A percentile compares a stretch with the other conserved stretches of the same genome.
Evolutionary conservation across 2,113 vertebrate species (phyloP).

Genomic region (Aspidoscelis tigris): DNA sequence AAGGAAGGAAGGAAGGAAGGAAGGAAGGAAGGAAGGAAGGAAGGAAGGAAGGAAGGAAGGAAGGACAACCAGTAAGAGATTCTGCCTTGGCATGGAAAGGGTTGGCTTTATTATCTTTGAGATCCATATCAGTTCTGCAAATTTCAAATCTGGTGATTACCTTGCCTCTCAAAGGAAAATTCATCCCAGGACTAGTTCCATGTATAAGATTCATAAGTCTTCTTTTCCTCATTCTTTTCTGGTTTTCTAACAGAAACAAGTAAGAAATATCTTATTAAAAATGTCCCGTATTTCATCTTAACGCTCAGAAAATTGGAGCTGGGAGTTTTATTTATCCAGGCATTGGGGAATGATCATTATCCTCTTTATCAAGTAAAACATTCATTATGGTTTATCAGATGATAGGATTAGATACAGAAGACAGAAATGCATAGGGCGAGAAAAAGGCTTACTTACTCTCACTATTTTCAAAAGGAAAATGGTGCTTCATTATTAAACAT

Average conservation of each 20-base stretch:
- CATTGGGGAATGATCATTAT: conserved; percentile 18
- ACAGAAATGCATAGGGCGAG: conserved; percentile 30
- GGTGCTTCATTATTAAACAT: conserved; percentile 27
- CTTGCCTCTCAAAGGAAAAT: neutral
- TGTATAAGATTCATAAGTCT: neutral
- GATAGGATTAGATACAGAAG: conserved; percentile 31
- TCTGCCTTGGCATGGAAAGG: neutral
- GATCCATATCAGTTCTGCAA: neutral
- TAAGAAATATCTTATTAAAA: conserved; percentile 16
- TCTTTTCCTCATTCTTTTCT: neutral
- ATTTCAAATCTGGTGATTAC: neutral
- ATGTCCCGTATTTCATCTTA: conserved; percentile 19
- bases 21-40: too few species aligned
- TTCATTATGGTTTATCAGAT: conserved; percentile 37
- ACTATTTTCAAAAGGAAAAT: conserved; percentile 36
- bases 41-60: too few species aligned
- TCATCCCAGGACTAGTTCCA: neutral
- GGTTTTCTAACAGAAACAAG: neutral
- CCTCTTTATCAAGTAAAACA: conserved; percentile 41
- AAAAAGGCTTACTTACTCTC: conserved; percentile 17
- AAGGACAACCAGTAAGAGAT: too few species aligned
- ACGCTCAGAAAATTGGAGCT: conserved; percentile 22
- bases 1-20: too few species aligned
- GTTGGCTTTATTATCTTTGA: conserved; percentile 17
- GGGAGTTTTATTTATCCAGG: conserved; percentile 35